These are phyloP conservation scores for Buceros bicornis DNA, from an alignment of 2,797 vertebrate genomes.

Conservation along the genomic window DNA sequence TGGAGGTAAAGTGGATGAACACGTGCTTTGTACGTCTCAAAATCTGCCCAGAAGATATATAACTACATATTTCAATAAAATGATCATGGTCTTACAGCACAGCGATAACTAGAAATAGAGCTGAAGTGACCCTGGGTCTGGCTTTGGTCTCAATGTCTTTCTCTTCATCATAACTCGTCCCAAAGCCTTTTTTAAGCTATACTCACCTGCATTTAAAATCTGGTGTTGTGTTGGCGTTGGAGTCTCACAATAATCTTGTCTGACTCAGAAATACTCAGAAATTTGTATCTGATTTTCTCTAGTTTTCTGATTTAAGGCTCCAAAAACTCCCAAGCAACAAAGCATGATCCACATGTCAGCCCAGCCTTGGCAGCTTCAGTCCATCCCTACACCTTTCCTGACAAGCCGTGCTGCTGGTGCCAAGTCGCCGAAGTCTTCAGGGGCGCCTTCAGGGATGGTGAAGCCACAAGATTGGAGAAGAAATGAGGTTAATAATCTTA, in stretches of 20 bases:
- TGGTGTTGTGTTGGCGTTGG: neutral
- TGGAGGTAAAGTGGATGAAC: neutral
- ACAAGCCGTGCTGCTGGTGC: neutral
- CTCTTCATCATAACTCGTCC: neutral
- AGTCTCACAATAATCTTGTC: neutral
- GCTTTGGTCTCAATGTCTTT: neutral
- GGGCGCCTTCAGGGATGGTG: neutral
- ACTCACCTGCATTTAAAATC: neutral
- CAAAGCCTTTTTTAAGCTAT: neutral
- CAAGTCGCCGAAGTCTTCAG: too few relatives aligned
- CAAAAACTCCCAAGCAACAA: neutral
- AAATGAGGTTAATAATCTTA: neutral
- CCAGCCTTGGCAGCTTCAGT: neutral
- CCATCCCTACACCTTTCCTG: neutral
- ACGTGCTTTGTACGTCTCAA: neutral
- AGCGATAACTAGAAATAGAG: neutral
- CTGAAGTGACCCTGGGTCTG: neutral
- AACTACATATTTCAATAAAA: neutral
- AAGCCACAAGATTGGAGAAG: neutral
- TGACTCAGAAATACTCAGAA: neutral
- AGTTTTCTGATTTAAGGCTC: neutral
- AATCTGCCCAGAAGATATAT: neutral
- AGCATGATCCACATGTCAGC: fast-evolving
- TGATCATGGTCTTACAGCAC: neutral
- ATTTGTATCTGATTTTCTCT: neutral